Conservation (phyloP, 2,113 vertebrate species). For the Ptilorrhoa leucosticta region DNA sequence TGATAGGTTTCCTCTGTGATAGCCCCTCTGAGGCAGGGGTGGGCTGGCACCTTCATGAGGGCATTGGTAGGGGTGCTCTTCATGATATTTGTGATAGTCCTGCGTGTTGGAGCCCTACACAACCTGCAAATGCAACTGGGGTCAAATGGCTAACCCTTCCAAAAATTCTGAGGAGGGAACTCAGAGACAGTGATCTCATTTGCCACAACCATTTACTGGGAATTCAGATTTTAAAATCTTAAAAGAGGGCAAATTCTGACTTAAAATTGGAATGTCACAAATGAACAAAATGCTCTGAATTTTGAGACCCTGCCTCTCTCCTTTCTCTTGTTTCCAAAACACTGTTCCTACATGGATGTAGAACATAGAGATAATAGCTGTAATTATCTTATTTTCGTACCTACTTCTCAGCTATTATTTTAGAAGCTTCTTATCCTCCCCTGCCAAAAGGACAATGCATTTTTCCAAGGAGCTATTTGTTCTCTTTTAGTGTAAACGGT, state of each 20-base stretch:
- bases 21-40: background rate
- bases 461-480: background rate
- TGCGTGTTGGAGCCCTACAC: background rate
- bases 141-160: background rate
- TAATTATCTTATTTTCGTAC: background rate
- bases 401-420: background rate
- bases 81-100: background rate
- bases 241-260: background rate
- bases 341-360: background rate
- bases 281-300: background rate
- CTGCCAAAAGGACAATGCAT: background rate
- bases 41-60: background rate
- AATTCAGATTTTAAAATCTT: background rate
- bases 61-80: background rate
- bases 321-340: background rate
- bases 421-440: background rate
- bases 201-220: background rate
- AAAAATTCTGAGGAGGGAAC: background rate
- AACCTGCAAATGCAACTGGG: background rate
- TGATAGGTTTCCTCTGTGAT: background rate
- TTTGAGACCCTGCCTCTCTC: background rate
- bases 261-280: background rate
- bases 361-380: background rate
- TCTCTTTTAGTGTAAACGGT: background rate
- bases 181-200: background rate